Percentiles rank a stretch among this genome's conserved stretches.
These are phyloP conservation scores for Sanderia malayensis DNA, from an alignment of 30 jellyfish, hydroid and myxozoan species.

Conservation along the genomic window DNA sequence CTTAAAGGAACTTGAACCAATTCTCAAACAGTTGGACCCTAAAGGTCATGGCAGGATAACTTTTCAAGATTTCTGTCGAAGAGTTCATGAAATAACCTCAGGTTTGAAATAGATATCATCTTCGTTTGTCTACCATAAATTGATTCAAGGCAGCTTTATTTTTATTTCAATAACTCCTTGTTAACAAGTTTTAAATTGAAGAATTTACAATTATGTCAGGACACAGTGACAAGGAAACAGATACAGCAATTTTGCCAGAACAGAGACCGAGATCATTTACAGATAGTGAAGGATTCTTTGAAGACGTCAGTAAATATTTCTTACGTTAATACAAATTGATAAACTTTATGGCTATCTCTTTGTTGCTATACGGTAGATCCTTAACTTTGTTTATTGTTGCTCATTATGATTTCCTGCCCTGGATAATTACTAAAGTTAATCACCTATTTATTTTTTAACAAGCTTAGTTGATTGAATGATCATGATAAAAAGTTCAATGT, in stretches of 20 bases:
- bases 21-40: slow-evolving; percentile 66
- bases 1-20: slow-evolving; percentile 76
- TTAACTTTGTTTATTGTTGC: neutral
- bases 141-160: too few species aligned
- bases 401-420: too few species aligned
- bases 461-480: too few species aligned
- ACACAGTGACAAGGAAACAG: slow-evolving; percentile 22
- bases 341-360: neutral
- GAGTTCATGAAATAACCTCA: slow-evolving; percentile 47
- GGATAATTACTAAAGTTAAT: too few species aligned
- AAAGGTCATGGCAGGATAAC: slow-evolving; percentile 77
- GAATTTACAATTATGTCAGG: slow-evolving; percentile 18
- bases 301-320: slow-evolving; percentile 75
- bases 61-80: slow-evolving; percentile 70
- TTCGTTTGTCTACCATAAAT: too few species aligned
- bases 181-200: too few species aligned
- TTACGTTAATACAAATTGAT: too few species aligned
- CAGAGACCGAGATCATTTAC: slow-evolving; percentile 74
- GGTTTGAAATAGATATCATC: too few species aligned
- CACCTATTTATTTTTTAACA: too few species aligned
- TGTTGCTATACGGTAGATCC: neutral
- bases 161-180: too few species aligned
- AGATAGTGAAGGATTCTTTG: slow-evolving; percentile 95
- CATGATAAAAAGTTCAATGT: too few species aligned
- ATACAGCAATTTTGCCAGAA: slow-evolving; percentile 22